Evolutionary conservation across 2,113 vertebrate species (phyloP).

Genomic region (Sorex araneus): DNA sequence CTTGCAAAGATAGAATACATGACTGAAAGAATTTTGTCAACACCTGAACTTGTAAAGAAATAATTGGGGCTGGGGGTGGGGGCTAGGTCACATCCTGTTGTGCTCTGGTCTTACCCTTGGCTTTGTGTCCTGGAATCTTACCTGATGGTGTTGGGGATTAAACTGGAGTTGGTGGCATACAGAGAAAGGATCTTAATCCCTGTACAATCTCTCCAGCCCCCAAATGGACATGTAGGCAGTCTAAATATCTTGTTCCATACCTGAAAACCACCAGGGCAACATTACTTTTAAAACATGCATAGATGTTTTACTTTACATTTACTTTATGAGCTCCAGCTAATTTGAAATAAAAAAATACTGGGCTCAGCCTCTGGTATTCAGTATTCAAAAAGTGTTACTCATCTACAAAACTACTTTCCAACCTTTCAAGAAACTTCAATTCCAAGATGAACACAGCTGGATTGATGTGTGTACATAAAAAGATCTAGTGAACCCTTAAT

Average conservation of each 20-base stretch:
- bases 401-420: conserved; percentile 14
- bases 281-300: too few species aligned
- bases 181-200: too few species aligned
- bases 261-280: background rate
- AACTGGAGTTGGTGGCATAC: too few species aligned
- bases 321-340: background rate
- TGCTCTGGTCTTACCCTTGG: too few species aligned
- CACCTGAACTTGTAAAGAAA: background rate
- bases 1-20: background rate
- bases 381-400: conserved; percentile 8
- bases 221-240: too few species aligned
- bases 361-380: background rate
- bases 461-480: background rate
- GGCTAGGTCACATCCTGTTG: too few species aligned
- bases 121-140: too few species aligned
- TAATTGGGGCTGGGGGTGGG: too few species aligned
- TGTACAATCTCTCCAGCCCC: too few species aligned
- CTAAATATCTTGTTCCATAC: too few species aligned
- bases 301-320: too few species aligned
- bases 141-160: too few species aligned
- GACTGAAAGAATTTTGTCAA: background rate
- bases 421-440: background rate
- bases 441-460: background rate
- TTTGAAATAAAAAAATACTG: background rate
- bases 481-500: background rate